Evolutionary conservation across 1,140 invertebrate genomes (phyloP).

Genomic region (Magallana gigas): DNA sequence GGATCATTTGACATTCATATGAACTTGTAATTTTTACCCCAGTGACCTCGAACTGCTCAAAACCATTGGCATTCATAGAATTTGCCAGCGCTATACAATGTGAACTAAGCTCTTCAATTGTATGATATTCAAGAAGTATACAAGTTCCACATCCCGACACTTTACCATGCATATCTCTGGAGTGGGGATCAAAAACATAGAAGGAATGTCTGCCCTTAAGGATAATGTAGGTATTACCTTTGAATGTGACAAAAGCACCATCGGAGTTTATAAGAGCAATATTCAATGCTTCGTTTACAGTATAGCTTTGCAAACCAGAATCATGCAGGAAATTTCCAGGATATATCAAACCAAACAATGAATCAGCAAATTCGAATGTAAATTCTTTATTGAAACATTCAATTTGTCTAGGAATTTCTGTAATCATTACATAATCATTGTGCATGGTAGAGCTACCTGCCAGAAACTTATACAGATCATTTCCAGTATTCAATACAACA

Average conservation of each 20-base stretch:
- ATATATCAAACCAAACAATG: background rate
- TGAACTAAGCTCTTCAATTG: background rate
- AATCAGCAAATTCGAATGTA: conserved; percentile 24
- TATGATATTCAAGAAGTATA: background rate
- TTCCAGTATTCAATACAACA: background rate
- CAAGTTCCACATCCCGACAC: background rate
- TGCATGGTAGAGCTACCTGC: conserved; percentile 23
- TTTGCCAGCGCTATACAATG: background rate
- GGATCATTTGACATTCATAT: background rate
- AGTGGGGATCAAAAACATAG: background rate
- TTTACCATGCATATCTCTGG: conserved; percentile 3
- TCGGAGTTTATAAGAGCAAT: too few species aligned
- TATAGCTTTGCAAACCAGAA: too few species aligned
- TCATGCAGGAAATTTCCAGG: background rate
- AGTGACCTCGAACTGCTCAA: conserved; percentile 36
- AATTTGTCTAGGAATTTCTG: conserved; percentile 38
- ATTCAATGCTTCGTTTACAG: too few species aligned
- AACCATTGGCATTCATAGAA: background rate
- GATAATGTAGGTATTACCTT: too few species aligned
- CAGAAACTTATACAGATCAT: conserved; percentile 29
- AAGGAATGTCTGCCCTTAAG: too few species aligned
- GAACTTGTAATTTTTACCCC: background rate
- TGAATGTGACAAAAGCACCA: too few species aligned
- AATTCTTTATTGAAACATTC: background rate
- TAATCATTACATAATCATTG: conserved; percentile 19